Conservation (phyloP, 2,888 invertebrate genomes). For the Ypsolopha sequella region DNA sequence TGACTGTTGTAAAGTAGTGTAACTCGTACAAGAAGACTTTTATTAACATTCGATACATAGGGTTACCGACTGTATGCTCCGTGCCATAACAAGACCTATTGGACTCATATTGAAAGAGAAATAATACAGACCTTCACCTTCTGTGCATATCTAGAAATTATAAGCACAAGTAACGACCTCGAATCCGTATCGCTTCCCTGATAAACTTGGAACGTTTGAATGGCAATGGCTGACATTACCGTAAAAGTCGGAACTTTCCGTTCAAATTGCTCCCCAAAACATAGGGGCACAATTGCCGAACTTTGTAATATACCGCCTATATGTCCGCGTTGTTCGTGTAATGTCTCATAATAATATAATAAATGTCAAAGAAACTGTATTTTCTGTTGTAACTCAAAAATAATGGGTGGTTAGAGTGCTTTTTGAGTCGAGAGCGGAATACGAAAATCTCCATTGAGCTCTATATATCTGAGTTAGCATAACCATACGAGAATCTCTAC, state of each 20-base stretch:
- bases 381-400: not conserved
- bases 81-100: too few species aligned
- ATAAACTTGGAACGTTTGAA: conserved; percentile 69
- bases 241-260: conserved; percentile 67
- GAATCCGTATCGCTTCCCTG: conserved; percentile 63
- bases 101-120: too few species aligned
- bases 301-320: conserved; percentile 61
- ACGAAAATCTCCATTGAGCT: too few species aligned
- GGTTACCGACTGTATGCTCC: too few species aligned
- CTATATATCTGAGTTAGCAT: too few species aligned
- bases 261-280: conserved; percentile 62
- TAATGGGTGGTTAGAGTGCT: not conserved
- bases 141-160: conserved; percentile 2
- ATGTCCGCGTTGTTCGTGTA: conserved; percentile 50
- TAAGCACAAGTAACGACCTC: not conserved
- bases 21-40: too few species aligned
- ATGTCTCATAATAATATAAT: conserved; percentile 61
- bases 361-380: conserved; percentile 20
- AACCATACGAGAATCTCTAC: too few species aligned
- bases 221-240: conserved; percentile 70
- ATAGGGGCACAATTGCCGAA: conserved; percentile 69
- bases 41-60: too few species aligned
- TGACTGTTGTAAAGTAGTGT: too few species aligned
- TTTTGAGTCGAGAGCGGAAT: too few species aligned
- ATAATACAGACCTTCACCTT: not conserved